Evolutionary conservation across 2,888 invertebrate genomes (phyloP), one percentile per base, ranked within the genome.

Genomic region (Rhagium mordax): DNA sequence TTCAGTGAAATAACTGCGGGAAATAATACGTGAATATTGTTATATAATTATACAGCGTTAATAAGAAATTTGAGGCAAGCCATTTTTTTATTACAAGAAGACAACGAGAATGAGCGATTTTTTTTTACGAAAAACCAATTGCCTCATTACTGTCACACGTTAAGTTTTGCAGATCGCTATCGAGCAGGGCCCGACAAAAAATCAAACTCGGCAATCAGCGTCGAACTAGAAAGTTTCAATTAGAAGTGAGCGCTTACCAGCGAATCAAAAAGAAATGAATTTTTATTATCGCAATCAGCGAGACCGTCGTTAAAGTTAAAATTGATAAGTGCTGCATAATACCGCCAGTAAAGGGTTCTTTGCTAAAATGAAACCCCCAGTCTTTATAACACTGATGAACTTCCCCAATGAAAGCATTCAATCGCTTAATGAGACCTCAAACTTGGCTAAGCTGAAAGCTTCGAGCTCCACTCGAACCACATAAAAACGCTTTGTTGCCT

Each of bases 401-500:
- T 73, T 70, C 70, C 60, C 53, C 69, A 70, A 64, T 70, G 70
- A 65, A 73, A 69, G 69, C 73, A 73, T 70, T 70, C 73, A 73
- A 73, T 73, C 73, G 73, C 57, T 64, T 73, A 73, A 73, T 73
- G 73, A 73, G 73, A 73, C 73, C 65, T 69, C 64, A 69, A 68
- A 49, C 69, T 69, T 51, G 66, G 65, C 66, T 48, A 27, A 48
- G 57, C 71, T 66, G 16, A 65, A 59, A 71, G 71, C 65, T 64
- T 57, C 64, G 13, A 59, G 57, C 51, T 51, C 13, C 18, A 41
- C 51, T 65, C 51, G 48, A 51, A 2, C 41, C 66, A 49, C 65
- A 61, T 71, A 66, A 66, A 71, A 71, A 71, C 33, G 66, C 51
- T 71, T 71, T 71, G 66, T 66, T 53, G 61, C 62, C 24, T 5